Evolutionary conservation across 2,888 invertebrate species (phyloP).

Genomic region (Sinelater perroti): DNA sequence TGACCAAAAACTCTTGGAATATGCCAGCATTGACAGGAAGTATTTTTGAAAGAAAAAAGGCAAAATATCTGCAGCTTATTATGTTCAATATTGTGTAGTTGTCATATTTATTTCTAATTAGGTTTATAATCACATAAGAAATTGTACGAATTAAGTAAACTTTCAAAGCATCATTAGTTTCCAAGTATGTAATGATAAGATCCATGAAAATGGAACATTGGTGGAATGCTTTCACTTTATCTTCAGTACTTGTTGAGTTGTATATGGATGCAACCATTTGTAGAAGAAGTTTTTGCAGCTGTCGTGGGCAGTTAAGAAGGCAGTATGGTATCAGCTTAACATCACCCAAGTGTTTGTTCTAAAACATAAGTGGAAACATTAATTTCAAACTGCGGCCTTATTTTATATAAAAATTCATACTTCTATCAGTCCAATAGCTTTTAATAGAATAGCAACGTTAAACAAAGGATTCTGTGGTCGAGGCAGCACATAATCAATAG

Average conservation of each 20-base stretch:
- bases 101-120: slow-evolving; percentile 60
- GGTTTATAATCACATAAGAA: slow-evolving; percentile 64
- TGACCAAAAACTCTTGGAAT: slow-evolving; percentile 63
- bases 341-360: slow-evolving; percentile 31
- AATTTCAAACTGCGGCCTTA: too few species aligned
- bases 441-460: slow-evolving; percentile 56
- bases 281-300: slow-evolving; percentile 66
- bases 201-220: slow-evolving; percentile 65
- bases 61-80: slow-evolving; percentile 59
- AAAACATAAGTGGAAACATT: slow-evolving; percentile 35
- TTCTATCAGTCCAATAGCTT: slow-evolving; percentile 62
- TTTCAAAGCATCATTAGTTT: slow-evolving; percentile 60
- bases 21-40: slow-evolving; percentile 60
- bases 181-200: slow-evolving; percentile 58
- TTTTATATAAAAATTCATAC: slow-evolving; percentile 57
- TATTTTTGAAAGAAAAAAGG: slow-evolving; percentile 59
- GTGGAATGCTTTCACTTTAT: slow-evolving; percentile 66
- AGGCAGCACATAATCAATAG: slow-evolving; percentile 55
- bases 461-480: slow-evolving; percentile 60
- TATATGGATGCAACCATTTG: slow-evolving; percentile 63
- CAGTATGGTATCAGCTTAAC: slow-evolving; percentile 38
- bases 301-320: slow-evolving; percentile 58
- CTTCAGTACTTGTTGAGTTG: slow-evolving; percentile 61
- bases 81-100: slow-evolving; percentile 53
- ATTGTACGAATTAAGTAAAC: slow-evolving; percentile 67